phyloP scores from a whole-genome alignment of 1,140 invertebrate species.

The Diorhabda sublineata region DNA sequence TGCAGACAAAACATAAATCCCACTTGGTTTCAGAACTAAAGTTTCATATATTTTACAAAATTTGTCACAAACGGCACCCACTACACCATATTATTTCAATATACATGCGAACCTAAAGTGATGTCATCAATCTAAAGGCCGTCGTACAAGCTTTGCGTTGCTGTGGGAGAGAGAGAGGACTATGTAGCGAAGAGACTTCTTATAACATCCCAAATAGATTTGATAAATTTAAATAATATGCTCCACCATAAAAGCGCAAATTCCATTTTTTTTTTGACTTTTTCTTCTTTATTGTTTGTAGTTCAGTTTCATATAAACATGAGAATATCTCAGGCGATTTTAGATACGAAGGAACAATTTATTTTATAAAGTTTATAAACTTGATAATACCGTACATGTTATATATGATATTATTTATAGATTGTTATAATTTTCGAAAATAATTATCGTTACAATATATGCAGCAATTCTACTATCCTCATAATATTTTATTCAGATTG shows the following conservation, averaged over 20 bases:
- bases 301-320: no score
- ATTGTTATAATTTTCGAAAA: no score
- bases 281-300: background rate
- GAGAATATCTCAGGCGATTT: no score
- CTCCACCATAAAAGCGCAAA: constrained; percentile 9
- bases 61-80: constrained; percentile 23
- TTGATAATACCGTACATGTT: no score
- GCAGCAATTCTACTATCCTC: no score
- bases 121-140: constrained; percentile 26
- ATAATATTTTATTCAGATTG: no score
- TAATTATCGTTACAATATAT: no score
- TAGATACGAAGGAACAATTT: no score
- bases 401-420: no score
- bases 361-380: no score
- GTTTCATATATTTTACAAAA: constrained; percentile 21
- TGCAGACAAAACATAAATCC: constrained; percentile 13
- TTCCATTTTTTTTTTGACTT: background rate
- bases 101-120: constrained; percentile 25
- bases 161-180: constrained; percentile 11
- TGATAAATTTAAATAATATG: constrained; percentile 33
- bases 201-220: constrained; percentile 27
- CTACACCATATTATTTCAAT: constrained; percentile 25
- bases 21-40: constrained; percentile 8
- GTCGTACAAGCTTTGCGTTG: constrained; percentile 5
- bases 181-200: constrained; percentile 19